A percentile compares a stretch with the other conserved stretches of the same genome.
phyloP scores from a whole-genome alignment of 2,113 vertebrate genomes.

The Pluvianellus socialis region DNA sequence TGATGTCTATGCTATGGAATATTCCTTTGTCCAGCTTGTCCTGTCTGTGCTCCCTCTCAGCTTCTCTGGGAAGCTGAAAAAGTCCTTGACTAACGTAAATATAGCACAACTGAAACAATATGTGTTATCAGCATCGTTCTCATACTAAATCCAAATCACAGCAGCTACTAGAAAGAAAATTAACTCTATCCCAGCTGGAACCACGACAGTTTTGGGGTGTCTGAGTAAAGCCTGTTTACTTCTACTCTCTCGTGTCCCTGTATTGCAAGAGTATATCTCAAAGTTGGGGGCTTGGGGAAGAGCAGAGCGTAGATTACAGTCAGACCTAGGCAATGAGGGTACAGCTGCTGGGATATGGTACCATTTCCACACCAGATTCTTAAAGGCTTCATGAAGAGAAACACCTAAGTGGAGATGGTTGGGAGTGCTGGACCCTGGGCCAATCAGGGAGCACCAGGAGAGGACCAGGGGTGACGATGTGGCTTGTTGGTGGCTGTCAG shows the following conservation, averaged over 20 bases:
- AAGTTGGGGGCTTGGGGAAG: background rate
- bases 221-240: background rate
- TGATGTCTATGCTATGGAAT: too few relatives aligned
- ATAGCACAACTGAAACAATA: too few relatives aligned
- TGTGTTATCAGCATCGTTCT: too few relatives aligned
- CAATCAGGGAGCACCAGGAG: background rate
- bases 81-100: too few relatives aligned
- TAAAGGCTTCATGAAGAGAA: background rate
- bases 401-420: fast-evolving
- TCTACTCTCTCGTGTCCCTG: background rate
- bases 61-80: too few relatives aligned
- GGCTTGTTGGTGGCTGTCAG: fast-evolving
- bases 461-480: background rate
- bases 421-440: fast-evolving
- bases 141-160: too few relatives aligned
- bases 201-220: too few relatives aligned
- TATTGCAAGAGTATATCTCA: background rate
- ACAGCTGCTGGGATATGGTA: background rate
- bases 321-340: background rate
- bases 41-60: too few relatives aligned
- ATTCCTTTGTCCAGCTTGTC: too few relatives aligned
- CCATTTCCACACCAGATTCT: background rate
- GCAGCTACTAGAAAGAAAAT: too few relatives aligned
- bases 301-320: background rate
- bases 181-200: too few relatives aligned